A percentile compares a stretch with the other conserved stretches of the same genome.
phyloP scores from a whole-genome alignment of 37 sponge, comb jelly and placozoan species.

The Theonella swinhoei region DNA sequence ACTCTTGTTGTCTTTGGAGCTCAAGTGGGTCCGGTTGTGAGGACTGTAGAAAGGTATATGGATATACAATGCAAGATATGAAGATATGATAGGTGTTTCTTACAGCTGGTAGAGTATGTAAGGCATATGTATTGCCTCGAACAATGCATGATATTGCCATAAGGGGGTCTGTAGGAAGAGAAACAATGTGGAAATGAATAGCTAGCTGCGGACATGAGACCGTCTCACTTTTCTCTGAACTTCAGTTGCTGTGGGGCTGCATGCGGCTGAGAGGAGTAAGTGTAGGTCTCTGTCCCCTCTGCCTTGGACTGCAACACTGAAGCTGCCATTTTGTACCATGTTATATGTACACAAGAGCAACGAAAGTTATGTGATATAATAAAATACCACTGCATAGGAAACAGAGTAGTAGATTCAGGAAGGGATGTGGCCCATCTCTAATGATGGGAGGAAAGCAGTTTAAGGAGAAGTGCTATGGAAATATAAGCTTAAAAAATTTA shows the following conservation, averaged over 20 bases:
- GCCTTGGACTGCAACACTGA: slow-evolving; percentile 39
- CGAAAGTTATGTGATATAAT: too few species aligned
- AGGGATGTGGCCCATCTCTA: too few species aligned
- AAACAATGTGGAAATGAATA: not conserved
- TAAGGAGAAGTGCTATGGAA: too few species aligned
- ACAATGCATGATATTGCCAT: slow-evolving; percentile 97
- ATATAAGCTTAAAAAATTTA: too few species aligned
- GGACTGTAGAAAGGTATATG: slow-evolving; percentile 44
- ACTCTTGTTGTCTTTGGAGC: slow-evolving; percentile 93
- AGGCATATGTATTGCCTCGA: slow-evolving; percentile 97
- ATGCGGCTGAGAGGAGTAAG: slow-evolving; percentile 94
- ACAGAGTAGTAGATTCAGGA: too few species aligned
- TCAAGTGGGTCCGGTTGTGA: slow-evolving; percentile 94
- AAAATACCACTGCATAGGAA: too few species aligned
- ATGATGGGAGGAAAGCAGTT: too few species aligned
- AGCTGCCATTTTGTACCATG: slow-evolving; percentile 54
- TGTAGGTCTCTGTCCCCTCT: slow-evolving; percentile 79
- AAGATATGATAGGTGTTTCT: slow-evolving; percentile 38
- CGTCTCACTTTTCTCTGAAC: slow-evolving; percentile 60
- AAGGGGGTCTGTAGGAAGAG: slow-evolving; percentile 14
- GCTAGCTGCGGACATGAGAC: not conserved
- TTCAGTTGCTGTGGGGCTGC: slow-evolving; percentile 79
- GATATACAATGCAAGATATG: not conserved
- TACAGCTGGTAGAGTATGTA: slow-evolving; percentile 88
- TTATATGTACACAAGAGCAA: too few species aligned